A percentile compares a stretch with the other conserved stretches of the same genome.
Conservation (phyloP, 2,113 vertebrate genomes). For the Lycaon pictus region DNA sequence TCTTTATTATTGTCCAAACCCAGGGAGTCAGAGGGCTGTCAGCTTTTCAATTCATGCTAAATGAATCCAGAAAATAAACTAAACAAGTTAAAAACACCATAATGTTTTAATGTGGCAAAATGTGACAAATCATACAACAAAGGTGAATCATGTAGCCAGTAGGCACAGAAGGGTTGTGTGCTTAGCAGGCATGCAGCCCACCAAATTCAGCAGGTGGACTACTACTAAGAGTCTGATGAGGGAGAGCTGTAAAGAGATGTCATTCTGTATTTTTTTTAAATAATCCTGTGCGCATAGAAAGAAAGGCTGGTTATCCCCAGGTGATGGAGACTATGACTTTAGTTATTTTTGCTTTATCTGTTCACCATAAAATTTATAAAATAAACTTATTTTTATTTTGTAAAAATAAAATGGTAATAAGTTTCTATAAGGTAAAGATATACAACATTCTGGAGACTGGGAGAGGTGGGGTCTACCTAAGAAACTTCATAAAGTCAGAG, state of each 20-base stretch:
- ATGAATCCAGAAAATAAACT: conserved; percentile 42
- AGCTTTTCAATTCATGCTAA: conserved; percentile 3
- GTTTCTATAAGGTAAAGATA: not conserved
- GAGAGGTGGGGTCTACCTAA: not conserved
- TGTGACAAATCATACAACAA: not conserved
- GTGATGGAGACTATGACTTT: not conserved
- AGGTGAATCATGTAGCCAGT: not conserved
- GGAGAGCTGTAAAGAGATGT: not conserved
- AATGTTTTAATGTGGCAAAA: conserved; percentile 29
- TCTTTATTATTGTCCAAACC: not conserved
- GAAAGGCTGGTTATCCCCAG: not conserved
- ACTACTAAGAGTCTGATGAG: not conserved
- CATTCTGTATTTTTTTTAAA: conserved; percentile 36
- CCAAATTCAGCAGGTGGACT: not conserved
- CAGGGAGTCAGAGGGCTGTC: not conserved
- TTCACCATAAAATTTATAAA: not conserved
- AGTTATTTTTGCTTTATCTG: conserved; percentile 34
- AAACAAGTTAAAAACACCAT: not conserved
- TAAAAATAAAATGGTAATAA: conserved; percentile 17
- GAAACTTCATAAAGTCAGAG: not conserved
- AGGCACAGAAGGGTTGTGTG: not conserved
- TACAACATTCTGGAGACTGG: not conserved
- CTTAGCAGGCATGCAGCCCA: not conserved
- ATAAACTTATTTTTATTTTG: conserved; percentile 17
- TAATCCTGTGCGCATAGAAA: not conserved